Conservation (phyloP, 2,888 invertebrate genomes). For the Pandemis cinnamomeana region DNA sequence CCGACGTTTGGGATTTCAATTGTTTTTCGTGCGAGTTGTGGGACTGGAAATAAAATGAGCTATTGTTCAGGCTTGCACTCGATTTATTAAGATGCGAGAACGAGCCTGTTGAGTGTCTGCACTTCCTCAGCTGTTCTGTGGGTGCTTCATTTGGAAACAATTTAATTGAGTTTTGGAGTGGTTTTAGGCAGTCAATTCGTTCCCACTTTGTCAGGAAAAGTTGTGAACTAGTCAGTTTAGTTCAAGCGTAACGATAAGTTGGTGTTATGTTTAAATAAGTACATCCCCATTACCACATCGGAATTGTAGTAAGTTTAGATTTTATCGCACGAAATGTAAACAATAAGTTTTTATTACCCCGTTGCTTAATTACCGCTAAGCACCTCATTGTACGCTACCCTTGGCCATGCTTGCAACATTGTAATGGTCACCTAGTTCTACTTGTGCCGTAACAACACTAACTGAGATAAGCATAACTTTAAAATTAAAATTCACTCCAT, state of each 20-base stretch:
- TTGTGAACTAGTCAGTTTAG: background rate
- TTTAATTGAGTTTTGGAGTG: background rate
- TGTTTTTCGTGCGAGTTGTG: slow-evolving; percentile 9
- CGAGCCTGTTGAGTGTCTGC: background rate
- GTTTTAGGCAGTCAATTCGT: background rate
- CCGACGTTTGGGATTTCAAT: slow-evolving; percentile 26
- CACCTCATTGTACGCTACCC: slow-evolving; percentile 30
- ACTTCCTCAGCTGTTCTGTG: background rate
- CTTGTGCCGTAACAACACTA: slow-evolving; percentile 22
- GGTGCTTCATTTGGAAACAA: background rate
- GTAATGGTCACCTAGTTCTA: slow-evolving; percentile 27
- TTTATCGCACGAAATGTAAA: slow-evolving; percentile 12
- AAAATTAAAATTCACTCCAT: slow-evolving; percentile 26
- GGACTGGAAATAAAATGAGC: slow-evolving; percentile 9
- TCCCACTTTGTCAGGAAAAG: too few species aligned
- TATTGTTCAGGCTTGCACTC: background rate
- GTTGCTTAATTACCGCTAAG: slow-evolving; percentile 22
- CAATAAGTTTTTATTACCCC: slow-evolving; percentile 14
- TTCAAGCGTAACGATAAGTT: background rate
- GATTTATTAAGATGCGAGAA: slow-evolving; percentile 11
- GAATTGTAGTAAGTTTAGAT: background rate
- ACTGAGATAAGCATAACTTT: slow-evolving; percentile 20
- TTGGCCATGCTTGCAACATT: slow-evolving; percentile 24
- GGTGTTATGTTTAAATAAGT: background rate
- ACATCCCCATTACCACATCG: background rate